Evolutionary conservation across 2,113 vertebrate species (phyloP).

Genomic region (Zosterops hypoxanthus): DNA sequence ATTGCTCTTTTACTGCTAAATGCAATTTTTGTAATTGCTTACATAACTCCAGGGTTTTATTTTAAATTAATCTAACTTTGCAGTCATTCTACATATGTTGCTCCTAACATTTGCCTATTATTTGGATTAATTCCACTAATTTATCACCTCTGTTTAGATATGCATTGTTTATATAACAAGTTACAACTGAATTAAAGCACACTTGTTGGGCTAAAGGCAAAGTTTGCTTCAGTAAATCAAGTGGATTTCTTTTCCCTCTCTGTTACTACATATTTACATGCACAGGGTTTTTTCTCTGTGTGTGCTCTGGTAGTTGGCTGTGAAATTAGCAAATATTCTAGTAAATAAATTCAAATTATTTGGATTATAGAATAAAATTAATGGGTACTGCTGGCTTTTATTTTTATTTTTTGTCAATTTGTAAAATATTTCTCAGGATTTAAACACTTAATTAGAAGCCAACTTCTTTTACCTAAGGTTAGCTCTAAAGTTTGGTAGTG

Average conservation of each 20-base stretch:
- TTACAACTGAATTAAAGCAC: constrained; percentile 16
- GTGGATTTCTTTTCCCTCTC: not conserved
- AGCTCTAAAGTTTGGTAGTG: not conserved
- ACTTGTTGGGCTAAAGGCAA: constrained; percentile 13
- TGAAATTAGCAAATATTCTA: not conserved
- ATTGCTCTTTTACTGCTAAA: constrained; percentile 40
- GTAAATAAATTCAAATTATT: constrained; percentile 3
- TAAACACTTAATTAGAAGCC: not conserved
- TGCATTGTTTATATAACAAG: constrained; percentile 1
- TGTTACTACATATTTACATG: not conserved
- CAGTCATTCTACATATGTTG: constrained; percentile 12
- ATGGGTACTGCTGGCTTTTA: not conserved
- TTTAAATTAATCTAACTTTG: constrained; percentile 52
- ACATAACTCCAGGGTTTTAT: constrained; percentile 48
- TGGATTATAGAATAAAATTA: not conserved
- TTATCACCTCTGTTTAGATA: constrained; percentile 40
- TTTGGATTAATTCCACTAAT: constrained; percentile 47
- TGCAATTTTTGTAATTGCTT: constrained; percentile 51
- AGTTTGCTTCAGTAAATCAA: constrained; percentile 35
- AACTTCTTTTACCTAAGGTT: not conserved
- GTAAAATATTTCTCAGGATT: not conserved
- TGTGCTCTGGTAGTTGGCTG: not conserved
- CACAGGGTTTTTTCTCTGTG: not conserved
- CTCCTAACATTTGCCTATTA: constrained; percentile 42
- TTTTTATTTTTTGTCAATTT: not conserved